A percentile compares a stretch with the other conserved stretches of the same genome.
Evolutionary conservation across 2,113 vertebrate species (phyloP).

Genomic region (Euleptes europaea): DNA sequence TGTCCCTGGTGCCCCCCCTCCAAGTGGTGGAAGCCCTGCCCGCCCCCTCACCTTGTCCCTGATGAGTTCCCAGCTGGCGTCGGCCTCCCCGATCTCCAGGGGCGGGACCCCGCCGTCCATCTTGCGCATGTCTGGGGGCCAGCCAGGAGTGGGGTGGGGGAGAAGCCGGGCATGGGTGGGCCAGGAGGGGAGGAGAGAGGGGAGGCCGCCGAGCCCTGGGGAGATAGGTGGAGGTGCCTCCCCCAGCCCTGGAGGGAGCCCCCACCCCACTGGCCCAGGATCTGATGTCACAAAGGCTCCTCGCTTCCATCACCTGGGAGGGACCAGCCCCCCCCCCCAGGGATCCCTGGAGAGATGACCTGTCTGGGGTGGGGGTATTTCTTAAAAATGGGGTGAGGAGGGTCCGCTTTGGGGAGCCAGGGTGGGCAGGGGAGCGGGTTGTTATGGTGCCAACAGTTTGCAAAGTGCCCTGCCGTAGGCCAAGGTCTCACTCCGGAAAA

Average conservation of each 20-base stretch:
- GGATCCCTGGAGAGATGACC: not conserved
- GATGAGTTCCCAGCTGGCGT: constrained; percentile 67
- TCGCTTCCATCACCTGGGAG: not conserved
- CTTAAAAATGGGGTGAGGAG: too few species aligned
- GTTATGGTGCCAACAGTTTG: too few species aligned
- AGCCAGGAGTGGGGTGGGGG: not conserved
- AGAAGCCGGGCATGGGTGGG: not conserved
- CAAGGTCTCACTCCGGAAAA: too few species aligned
- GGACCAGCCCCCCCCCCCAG: too few species aligned
- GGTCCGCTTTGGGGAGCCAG: too few species aligned
- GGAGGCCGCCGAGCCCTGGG: too few species aligned
- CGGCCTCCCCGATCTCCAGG: constrained; percentile 64
- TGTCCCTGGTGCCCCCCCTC: too few species aligned
- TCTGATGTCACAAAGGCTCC: constrained; percentile 13
- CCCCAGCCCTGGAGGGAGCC: not conserved
- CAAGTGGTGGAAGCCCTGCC: not conserved
- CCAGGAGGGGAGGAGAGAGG: not conserved
- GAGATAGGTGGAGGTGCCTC: too few species aligned
- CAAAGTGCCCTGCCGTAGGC: too few species aligned
- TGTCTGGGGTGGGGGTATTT: too few species aligned
- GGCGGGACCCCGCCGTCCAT: constrained; percentile 36
- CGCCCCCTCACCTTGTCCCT: constrained; percentile 62
- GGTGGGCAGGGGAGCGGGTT: not conserved
- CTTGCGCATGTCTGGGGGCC: not conserved
- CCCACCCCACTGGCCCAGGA: not conserved